These are phyloP conservation scores for Drosophila anomalata DNA, from an alignment of 2,888 invertebrate species.

Conservation along the genomic window DNA sequence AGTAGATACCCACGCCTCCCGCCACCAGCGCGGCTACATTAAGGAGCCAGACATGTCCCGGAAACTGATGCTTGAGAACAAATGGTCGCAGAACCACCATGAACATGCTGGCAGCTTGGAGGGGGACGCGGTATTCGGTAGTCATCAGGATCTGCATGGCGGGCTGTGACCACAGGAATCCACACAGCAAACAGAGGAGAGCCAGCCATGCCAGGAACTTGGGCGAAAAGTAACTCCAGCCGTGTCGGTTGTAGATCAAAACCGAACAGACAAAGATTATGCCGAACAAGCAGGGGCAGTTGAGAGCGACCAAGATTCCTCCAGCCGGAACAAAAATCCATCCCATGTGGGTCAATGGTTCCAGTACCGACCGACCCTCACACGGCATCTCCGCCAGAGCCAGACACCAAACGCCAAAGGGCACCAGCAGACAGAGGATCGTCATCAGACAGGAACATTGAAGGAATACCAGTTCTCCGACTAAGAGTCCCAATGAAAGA, in stretches of 20 bases:
- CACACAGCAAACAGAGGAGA: constrained; percentile 85
- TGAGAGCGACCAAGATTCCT: constrained; percentile 68
- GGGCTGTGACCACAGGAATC: constrained; percentile 86
- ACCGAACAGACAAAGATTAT: constrained; percentile 62
- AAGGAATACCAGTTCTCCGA: constrained; percentile 83
- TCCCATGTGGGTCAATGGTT: constrained; percentile 58
- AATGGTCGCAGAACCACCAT: constrained; percentile 61
- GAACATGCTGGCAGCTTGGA: constrained; percentile 51
- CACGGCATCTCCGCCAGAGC: constrained; percentile 46
- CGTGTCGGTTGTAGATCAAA: constrained; percentile 53
- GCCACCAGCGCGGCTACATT: constrained; percentile 59
- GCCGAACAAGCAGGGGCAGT: constrained; percentile 61
- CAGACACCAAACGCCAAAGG: constrained; percentile 84
- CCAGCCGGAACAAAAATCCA: constrained; percentile 75
- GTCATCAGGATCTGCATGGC: constrained; percentile 84
- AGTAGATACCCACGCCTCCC: constrained; percentile 65
- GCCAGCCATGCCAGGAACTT: constrained; percentile 83
- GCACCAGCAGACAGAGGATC: constrained; percentile 87
- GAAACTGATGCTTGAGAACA: constrained; percentile 54
- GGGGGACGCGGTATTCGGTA: constrained; percentile 51
- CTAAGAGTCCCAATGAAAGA: constrained; percentile 24
- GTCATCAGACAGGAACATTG: constrained; percentile 87
- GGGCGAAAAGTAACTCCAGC: constrained; percentile 53
- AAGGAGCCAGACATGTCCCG: constrained; percentile 42
- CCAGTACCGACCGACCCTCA: not conserved